phyloP scores from a whole-genome alignment of 1,140 invertebrate genomes.

The Euglossa dilemma region DNA sequence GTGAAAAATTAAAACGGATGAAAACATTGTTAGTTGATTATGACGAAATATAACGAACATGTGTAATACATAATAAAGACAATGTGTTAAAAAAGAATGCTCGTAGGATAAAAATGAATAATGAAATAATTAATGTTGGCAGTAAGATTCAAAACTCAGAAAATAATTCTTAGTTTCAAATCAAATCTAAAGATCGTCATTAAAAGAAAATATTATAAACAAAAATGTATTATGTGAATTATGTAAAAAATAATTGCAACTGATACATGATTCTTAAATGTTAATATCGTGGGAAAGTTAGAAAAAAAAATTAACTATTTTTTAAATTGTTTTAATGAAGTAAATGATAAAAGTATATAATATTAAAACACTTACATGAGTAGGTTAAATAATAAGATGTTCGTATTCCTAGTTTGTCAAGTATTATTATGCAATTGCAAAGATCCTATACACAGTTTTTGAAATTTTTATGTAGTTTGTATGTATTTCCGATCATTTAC shows the following conservation, averaged over 20 bases:
- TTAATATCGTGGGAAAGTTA: neutral
- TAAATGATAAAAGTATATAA: neutral
- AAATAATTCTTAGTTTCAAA: neutral
- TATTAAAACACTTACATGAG: neutral
- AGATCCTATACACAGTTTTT: neutral
- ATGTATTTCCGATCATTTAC: neutral
- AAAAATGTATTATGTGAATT: no score
- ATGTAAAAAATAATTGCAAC: no score
- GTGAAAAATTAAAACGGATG: no score
- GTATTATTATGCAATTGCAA: neutral
- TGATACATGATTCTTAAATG: neutral
- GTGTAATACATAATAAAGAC: neutral
- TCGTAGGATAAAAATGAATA: neutral
- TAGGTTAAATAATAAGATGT: neutral
- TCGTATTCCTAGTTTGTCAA: neutral
- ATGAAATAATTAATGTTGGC: neutral
- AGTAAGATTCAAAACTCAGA: no score
- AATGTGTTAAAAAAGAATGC: neutral
- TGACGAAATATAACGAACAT: neutral
- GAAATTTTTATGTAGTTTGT: neutral
- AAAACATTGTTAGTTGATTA: neutral
- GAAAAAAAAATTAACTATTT: neutral
- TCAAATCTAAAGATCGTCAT: no score
- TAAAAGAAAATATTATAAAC: no score
- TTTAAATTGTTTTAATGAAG: neutral